Conservation (phyloP, 1,140 invertebrate genomes). For the Zaprionus africanus region DNA sequence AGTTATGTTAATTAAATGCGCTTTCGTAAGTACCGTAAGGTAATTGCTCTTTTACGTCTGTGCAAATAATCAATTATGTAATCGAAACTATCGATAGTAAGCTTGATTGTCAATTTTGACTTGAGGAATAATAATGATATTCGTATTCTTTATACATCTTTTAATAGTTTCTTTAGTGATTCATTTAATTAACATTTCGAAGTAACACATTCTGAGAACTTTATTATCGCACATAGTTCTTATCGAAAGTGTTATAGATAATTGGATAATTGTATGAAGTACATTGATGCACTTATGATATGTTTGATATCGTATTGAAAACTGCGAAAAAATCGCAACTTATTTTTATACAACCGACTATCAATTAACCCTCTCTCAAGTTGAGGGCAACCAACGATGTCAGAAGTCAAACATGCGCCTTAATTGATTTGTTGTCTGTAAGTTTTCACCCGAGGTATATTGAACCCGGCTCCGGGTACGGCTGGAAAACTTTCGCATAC, state of each 20-base stretch:
- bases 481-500: slow-evolving; percentile 31
- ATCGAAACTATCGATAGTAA: background rate
- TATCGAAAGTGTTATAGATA: background rate
- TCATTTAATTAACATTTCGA: background rate
- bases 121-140: background rate
- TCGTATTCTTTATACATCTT: background rate
- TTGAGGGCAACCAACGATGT: background rate
- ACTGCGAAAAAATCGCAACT: slow-evolving; percentile 13
- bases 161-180: background rate
- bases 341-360: background rate
- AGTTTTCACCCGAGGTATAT: slow-evolving; percentile 14
- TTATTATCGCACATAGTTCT: background rate
- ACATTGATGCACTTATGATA: background rate
- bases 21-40: background rate
- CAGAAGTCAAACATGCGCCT: slow-evolving; percentile 18
- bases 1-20: slow-evolving; percentile 5
- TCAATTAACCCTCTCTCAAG: background rate
- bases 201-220: background rate
- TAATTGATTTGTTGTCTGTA: slow-evolving; percentile 16
- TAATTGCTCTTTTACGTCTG: slow-evolving; percentile 1
- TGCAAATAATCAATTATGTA: slow-evolving; percentile 15
- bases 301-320: background rate
- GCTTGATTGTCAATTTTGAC: background rate
- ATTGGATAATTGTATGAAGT: background rate
- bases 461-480: slow-evolving; percentile 21